These are phyloP conservation scores for Drosophila persimilis DNA, from an alignment of 1,140 invertebrate species.

Conservation along the genomic window DNA sequence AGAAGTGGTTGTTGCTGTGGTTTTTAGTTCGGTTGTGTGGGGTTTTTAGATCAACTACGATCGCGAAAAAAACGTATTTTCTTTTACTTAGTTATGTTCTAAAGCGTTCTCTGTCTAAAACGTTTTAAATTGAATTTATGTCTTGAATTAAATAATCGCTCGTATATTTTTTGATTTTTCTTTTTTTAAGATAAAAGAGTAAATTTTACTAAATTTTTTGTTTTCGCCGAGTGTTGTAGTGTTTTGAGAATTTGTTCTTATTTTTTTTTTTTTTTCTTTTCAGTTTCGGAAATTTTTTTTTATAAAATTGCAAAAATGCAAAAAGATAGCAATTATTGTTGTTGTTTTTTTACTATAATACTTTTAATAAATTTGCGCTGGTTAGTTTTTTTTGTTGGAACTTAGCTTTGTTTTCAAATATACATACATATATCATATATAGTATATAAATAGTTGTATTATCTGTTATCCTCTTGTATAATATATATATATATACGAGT, in stretches of 20 bases:
- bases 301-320: conserved; percentile 83
- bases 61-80: conserved; percentile 71
- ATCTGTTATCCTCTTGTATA: conserved; percentile 56
- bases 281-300: conserved; percentile 56
- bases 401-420: conserved; percentile 70
- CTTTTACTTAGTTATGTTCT: conserved; percentile 36
- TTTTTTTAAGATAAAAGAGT: conserved; percentile 81
- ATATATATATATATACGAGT: conserved; percentile 52
- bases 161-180: conserved; percentile 27
- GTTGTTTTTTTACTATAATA: conserved; percentile 44
- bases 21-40: conserved; percentile 29
- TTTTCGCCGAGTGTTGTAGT: conserved; percentile 35
- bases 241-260: conserved; percentile 22
- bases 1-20: conserved; percentile 6
- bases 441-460: conserved; percentile 50
- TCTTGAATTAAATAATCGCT: conserved; percentile 56
- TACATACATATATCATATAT: conserved; percentile 53
- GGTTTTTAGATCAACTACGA: conserved; percentile 82
- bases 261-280: conserved; percentile 23
- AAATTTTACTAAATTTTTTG: conserved; percentile 80
- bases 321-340: conserved; percentile 80
- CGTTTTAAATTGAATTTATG: conserved; percentile 76
- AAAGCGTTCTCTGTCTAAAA: conserved; percentile 56
- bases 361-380: conserved; percentile 71
- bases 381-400: conserved; percentile 57